Evolutionary conservation across 2,888 invertebrate species (phyloP), one percentile per base, ranked within the genome.

Genomic region (Drosophila kuntzei): DNA sequence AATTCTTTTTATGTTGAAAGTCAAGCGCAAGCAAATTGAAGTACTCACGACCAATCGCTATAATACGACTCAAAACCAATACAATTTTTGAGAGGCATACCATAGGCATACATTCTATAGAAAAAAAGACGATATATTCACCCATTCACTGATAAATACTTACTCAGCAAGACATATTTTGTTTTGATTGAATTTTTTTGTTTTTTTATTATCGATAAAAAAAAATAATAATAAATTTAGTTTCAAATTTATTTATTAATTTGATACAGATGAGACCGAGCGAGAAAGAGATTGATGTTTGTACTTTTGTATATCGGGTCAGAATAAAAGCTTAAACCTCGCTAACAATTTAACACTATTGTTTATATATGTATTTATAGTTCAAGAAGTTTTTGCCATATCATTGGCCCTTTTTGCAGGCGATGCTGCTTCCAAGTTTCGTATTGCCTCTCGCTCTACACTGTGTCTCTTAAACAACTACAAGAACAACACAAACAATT

Each of bases 371-470:
- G 32, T 22, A 25, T 12, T 59, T 57, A 25, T 41, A 59, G 46
- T 50, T 43, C 14, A 41, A 32, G 3, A 25, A 68, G 22, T 18
- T 37, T 43, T 49, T 46, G 46, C 66, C 76, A 70, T 70, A 70
- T 27, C 60, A 36, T 57, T 37, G 53, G 37, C 47, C 22, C 25
- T 16, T 25, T 36, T 36, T 22, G 14, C 12, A 34, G n/a, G 16
- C 25, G 37, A 37, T 36, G 37, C 51, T 46, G 65, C 54, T 51
- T 36, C 12, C 18, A 29, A 39, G 27, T 47, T 47, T 32, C 18
- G 39, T 67, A 44, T 63, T 72, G 68, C 76, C 62, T 84, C 85
- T 87, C 76, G 88, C 88, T 87, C 76, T 71, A 39, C 60, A 65
- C 67, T 71, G 79, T 76, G 85, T 63, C 62, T 63, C 62, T 34